These are phyloP conservation scores for Nixonia krombeini DNA, from an alignment of 1,140 invertebrate genomes.

Conservation along the genomic window DNA sequence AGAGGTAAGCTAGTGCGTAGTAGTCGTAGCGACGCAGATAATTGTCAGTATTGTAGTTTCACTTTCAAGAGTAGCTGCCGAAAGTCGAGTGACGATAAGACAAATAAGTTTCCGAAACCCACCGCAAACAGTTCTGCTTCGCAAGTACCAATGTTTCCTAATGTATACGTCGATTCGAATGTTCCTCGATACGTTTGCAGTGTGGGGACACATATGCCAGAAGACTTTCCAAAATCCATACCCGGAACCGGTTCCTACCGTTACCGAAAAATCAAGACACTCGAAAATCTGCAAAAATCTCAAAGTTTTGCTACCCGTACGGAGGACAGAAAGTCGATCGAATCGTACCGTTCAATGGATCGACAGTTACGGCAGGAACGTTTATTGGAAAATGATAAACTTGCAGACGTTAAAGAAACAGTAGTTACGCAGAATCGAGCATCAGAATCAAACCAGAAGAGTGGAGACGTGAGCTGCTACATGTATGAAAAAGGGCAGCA, in stretches of 20 bases:
- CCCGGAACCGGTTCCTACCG: slow-evolving; percentile 25
- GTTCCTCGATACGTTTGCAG: too few species aligned
- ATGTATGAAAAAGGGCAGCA: slow-evolving; percentile 34
- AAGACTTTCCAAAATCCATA: slow-evolving; percentile 12
- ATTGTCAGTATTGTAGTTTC: slow-evolving; percentile 50
- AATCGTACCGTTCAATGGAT: background rate
- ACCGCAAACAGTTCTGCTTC: background rate
- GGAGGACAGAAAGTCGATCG: background rate
- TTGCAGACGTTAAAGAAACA: too few species aligned
- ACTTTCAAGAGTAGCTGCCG: slow-evolving; percentile 41
- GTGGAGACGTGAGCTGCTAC: slow-evolving; percentile 38
- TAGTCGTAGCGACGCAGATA: slow-evolving; percentile 39
- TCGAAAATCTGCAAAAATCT: slow-evolving; percentile 38
- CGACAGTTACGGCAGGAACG: background rate
- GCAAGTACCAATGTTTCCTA: too few species aligned
- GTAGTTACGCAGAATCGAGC: slow-evolving; percentile 28
- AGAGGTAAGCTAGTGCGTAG: slow-evolving; percentile 67
- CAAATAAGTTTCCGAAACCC: background rate
- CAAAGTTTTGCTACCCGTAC: slow-evolving; percentile 17
- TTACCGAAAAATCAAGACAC: slow-evolving; percentile 14
- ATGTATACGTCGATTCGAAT: too few species aligned
- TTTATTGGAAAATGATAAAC: background rate
- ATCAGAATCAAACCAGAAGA: slow-evolving; percentile 14
- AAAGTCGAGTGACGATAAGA: slow-evolving; percentile 11
- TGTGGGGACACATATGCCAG: too few species aligned